These are phyloP conservation scores for Setipinna tenuifilis DNA, from an alignment of 2,797 vertebrate species.

Conservation along the genomic window DNA sequence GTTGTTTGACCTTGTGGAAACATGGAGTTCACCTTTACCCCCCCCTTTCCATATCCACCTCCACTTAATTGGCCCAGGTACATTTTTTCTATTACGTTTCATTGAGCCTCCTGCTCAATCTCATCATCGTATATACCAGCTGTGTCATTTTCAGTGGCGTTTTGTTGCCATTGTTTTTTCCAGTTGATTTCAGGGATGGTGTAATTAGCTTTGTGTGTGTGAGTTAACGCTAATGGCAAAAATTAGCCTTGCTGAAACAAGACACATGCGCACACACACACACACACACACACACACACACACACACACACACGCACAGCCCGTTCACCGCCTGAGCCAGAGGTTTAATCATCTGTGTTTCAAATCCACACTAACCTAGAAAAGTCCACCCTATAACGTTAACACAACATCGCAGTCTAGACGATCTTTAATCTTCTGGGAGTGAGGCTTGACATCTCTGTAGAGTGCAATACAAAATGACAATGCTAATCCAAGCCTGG, in stretches of 20 bases:
- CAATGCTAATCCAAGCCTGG: slow-evolving; percentile 56
- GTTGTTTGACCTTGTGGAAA: slow-evolving; percentile 4
- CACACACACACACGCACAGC: background rate
- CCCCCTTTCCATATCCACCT: background rate
- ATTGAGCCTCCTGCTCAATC: background rate
- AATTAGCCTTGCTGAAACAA: slow-evolving; percentile 50
- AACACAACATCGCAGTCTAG: slow-evolving; percentile 49
- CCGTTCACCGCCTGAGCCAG: slow-evolving; percentile 50
- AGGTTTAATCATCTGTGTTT: slow-evolving; percentile 60
- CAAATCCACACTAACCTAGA: slow-evolving; percentile 57
- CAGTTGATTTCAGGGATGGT: slow-evolving; percentile 44
- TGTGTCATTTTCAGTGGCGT: background rate
- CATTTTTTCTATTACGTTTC: background rate
- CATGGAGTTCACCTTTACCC: background rate
- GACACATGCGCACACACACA: background rate
- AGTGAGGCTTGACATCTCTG: slow-evolving; percentile 62
- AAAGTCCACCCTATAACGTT: slow-evolving; percentile 53
- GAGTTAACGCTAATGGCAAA: slow-evolving; percentile 51
- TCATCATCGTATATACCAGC: background rate
- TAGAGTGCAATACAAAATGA: slow-evolving; percentile 55
- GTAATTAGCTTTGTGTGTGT: slow-evolving; percentile 57
- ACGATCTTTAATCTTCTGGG: slow-evolving; percentile 67
- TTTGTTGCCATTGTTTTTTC: slow-evolving; percentile 47
- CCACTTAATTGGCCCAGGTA: background rate
- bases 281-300: background rate